A percentile compares a stretch with the other conserved stretches of the same genome.
These are phyloP conservation scores for Acipenser transmontanus DNA, from an alignment of 2,797 vertebrate genomes.

Conservation along the genomic window DNA sequence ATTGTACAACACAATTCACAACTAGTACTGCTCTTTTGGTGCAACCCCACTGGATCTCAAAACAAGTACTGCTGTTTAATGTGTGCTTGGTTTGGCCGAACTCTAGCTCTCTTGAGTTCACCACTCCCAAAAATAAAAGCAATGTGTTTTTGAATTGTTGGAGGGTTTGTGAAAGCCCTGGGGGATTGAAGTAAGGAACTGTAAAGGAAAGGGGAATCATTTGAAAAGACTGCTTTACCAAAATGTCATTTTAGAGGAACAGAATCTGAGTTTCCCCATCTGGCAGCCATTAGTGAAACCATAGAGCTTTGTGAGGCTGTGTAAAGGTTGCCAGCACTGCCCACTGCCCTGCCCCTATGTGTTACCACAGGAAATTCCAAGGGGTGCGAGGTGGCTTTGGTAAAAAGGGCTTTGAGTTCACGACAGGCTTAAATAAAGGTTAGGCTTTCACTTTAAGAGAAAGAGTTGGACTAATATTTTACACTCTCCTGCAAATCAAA, in stretches of 20 bases:
- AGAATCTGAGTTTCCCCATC: slow-evolving; percentile 34
- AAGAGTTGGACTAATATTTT: too few species aligned
- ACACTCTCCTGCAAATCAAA: neutral
- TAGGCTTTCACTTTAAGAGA: too few species aligned
- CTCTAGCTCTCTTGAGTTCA: slow-evolving; percentile 37
- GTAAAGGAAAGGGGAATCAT: slow-evolving; percentile 13
- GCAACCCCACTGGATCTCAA: too few species aligned
- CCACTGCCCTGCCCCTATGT: slow-evolving; percentile 36
- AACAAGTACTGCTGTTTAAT: too few species aligned
- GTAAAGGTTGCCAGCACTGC: slow-evolving; percentile 40
- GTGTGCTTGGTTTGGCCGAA: slow-evolving; percentile 48
- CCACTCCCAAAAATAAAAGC: slow-evolving; percentile 47
- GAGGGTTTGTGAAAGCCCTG: slow-evolving; percentile 28
- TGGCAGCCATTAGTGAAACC: slow-evolving; percentile 46
- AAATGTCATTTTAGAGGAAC: neutral
- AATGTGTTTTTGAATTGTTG: slow-evolving; percentile 16
- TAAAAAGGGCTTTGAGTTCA: slow-evolving; percentile 5
- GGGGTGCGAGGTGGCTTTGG: slow-evolving; percentile 37
- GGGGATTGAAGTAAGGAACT: slow-evolving; percentile 28
- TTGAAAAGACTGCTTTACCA: too few species aligned
- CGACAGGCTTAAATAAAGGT: neutral
- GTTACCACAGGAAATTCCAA: slow-evolving; percentile 61
- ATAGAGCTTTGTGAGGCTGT: slow-evolving; percentile 11
- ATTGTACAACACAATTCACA: too few species aligned
- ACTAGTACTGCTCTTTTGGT: too few species aligned